Conservation (phyloP, 2,797 vertebrate species). For the Alfaro cultratus region DNA sequence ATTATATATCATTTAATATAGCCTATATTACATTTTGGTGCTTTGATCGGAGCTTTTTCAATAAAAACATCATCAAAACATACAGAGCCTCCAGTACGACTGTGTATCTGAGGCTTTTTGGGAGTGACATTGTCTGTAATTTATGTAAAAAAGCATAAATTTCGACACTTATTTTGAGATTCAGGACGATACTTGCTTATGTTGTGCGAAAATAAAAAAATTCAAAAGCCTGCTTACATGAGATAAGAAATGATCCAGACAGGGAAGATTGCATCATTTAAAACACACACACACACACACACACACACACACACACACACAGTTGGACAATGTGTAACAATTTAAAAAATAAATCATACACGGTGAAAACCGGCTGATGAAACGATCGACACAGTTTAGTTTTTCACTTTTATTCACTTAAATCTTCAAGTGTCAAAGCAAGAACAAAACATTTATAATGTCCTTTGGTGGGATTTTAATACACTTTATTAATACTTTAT, state of each 20-base stretch:
- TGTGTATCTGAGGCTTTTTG: neutral
- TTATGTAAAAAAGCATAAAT: neutral
- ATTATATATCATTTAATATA: neutral
- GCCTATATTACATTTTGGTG: neutral
- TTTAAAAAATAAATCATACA: neutral
- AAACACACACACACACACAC: neutral
- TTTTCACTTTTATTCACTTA: slow-evolving; percentile 94
- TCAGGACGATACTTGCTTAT: neutral
- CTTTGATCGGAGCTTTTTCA: neutral
- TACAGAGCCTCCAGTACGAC: neutral
- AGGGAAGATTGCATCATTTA: neutral
- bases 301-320: neutral
- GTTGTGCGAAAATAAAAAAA: neutral
- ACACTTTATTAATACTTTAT: slow-evolving; percentile 90
- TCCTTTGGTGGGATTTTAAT: slow-evolving; percentile 99
- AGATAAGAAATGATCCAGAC: neutral
- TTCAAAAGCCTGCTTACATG: neutral
- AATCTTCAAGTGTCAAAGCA: slow-evolving; percentile 97
- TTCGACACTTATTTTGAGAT: neutral
- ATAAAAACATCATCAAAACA: neutral
- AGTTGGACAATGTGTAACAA: neutral
- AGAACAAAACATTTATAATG: slow-evolving; percentile 99
- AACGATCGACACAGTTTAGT: slow-evolving; percentile 57
- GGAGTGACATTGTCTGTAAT: neutral
- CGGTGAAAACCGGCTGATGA: neutral